These are phyloP conservation scores for Prosapia bicincta DNA, from an alignment of 2,888 invertebrate species.

Conservation along the genomic window DNA sequence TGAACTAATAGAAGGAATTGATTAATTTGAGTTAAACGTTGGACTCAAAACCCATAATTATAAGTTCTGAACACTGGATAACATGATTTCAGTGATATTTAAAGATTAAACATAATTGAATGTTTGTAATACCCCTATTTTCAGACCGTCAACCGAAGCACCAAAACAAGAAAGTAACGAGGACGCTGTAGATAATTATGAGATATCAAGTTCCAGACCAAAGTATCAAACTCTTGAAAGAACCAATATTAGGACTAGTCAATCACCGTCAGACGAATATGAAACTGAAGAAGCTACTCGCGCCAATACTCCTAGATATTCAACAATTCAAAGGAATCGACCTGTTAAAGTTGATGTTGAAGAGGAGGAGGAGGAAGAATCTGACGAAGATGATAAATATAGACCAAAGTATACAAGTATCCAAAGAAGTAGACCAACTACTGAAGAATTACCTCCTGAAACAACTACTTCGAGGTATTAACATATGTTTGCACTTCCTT, in stretches of 20 bases:
- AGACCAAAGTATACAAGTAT: slow-evolving; percentile 33
- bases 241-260: neutral
- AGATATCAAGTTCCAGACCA: slow-evolving; percentile 36
- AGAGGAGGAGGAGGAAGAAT: slow-evolving; percentile 30
- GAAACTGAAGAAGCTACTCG: neutral
- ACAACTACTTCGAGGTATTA: slow-evolving; percentile 25
- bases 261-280: neutral
- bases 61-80: no score
- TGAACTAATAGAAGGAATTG: no score
- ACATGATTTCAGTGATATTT: no score
- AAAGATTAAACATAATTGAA: no score
- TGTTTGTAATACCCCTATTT: no score
- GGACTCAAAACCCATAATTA: no score
- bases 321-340: slow-evolving; percentile 36
- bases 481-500: no score
- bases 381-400: slow-evolving; percentile 15
- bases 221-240: slow-evolving; percentile 20
- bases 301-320: slow-evolving; percentile 8
- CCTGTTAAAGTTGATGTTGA: slow-evolving; percentile 31
- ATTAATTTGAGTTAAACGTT: no score
- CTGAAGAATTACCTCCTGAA: slow-evolving; percentile 6
- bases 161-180: slow-evolving; percentile 32
- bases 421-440: slow-evolving; percentile 30
- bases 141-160: slow-evolving; percentile 50
- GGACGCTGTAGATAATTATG: slow-evolving; percentile 38